Conservation (phyloP, 2,113 vertebrate genomes). For the Opisthocomus hoazin region DNA sequence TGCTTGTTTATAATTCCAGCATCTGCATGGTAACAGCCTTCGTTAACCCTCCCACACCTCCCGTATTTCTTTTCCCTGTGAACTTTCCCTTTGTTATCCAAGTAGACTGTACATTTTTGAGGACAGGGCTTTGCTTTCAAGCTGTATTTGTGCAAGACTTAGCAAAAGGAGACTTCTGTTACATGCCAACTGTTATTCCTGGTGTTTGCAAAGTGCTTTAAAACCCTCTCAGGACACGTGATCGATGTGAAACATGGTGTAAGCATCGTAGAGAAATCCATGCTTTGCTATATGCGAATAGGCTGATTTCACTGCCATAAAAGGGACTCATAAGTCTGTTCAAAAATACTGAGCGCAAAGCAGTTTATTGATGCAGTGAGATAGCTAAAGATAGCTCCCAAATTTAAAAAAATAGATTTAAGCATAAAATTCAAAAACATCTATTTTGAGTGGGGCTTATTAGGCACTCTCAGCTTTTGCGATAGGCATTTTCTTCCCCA, state of each 20-base stretch:
- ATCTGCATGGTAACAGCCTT: not conserved
- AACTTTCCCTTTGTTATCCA: not conserved
- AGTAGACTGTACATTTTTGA: not conserved
- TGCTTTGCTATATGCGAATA: not conserved
- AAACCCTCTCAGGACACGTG: not conserved
- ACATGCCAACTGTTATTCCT: not conserved
- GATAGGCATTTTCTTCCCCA: not conserved
- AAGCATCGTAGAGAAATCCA: not conserved
- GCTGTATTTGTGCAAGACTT: not conserved
- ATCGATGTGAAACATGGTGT: not conserved
- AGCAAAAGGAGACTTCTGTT: not conserved
- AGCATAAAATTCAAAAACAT: fast-evolving
- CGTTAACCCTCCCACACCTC: not conserved
- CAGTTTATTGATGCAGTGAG: not conserved
- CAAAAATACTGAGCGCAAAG: not conserved
- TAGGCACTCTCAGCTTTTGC: not conserved
- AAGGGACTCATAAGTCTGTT: not conserved
- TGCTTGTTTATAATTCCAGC: not conserved
- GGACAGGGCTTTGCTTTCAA: not conserved
- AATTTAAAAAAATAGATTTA: not conserved
- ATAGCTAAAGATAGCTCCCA: not conserved
- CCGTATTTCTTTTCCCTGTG: not conserved
- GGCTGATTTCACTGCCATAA: not conserved
- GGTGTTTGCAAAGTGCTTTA: not conserved
- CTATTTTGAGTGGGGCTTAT: not conserved